phyloP scores from a whole-genome alignment of 1,140 invertebrate species.

The Zophobas atratus region DNA sequence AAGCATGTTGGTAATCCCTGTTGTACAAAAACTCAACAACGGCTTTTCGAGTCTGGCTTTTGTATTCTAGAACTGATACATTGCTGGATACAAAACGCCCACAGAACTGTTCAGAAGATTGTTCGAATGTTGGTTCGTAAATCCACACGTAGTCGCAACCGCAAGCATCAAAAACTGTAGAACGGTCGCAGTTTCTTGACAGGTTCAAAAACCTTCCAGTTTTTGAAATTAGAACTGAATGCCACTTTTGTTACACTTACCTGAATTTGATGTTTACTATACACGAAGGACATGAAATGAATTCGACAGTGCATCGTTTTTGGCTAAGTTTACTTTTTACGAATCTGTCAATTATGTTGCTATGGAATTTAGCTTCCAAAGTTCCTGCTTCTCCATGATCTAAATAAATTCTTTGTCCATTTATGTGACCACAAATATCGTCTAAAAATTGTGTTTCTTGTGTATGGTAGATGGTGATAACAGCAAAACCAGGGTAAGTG shows the following conservation, averaged over 20 bases:
- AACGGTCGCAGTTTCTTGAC: conserved; percentile 65
- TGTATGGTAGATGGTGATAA: background rate
- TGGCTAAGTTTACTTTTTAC: conserved; percentile 56
- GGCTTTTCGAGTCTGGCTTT: conserved; percentile 76
- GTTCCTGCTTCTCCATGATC: conserved; percentile 75
- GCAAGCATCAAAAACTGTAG: conserved; percentile 63
- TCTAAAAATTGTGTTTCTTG: conserved; percentile 7
- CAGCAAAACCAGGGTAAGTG: background rate
- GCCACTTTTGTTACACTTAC: conserved; percentile 66
- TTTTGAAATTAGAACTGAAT: conserved; percentile 48
- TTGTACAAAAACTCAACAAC: conserved; percentile 77
- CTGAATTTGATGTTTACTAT: conserved; percentile 76
- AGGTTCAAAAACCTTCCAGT: conserved; percentile 66
- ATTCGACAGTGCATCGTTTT: conserved; percentile 77
- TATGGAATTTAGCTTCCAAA: conserved; percentile 45
- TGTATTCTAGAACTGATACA: conserved; percentile 69
- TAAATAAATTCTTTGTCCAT: conserved; percentile 74
- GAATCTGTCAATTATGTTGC: conserved; percentile 44
- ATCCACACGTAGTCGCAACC: conserved; percentile 80
- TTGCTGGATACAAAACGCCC: conserved; percentile 70
- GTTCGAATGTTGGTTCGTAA: conserved; percentile 79
- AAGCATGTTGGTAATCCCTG: conserved; percentile 76
- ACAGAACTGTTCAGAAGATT: conserved; percentile 76
- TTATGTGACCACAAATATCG: conserved; percentile 76
- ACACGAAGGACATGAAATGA: conserved; percentile 81